phyloP scores from a whole-genome alignment of 2,888 invertebrate species.

The Resseliella maxima region DNA sequence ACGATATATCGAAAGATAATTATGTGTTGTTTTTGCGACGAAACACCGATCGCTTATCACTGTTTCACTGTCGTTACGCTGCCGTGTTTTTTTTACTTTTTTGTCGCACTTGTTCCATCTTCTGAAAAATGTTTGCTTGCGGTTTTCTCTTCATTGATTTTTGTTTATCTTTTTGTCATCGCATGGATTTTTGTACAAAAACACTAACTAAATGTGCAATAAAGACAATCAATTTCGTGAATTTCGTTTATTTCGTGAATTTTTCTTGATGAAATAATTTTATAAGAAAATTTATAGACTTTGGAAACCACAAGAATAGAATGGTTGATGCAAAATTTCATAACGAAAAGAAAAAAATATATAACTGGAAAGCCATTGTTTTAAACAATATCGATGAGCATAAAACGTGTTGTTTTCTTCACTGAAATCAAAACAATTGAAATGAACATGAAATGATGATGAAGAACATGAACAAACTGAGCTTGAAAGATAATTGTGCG shows the following conservation, averaged over 20 bases:
- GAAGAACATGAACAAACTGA: not conserved
- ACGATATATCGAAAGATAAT: too few species aligned
- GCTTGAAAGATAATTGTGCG: not conserved
- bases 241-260: too few species aligned
- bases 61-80: not conserved
- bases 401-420: too few species aligned
- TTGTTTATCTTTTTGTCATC: constrained; percentile 2
- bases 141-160: not conserved
- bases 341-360: too few species aligned
- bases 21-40: not conserved
- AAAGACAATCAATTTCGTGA: not conserved
- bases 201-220: not conserved
- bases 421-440: not conserved
- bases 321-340: too few species aligned
- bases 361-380: too few species aligned
- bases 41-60: constrained; percentile 22
- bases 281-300: too few species aligned
- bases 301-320: too few species aligned
- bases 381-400: too few species aligned
- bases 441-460: not conserved
- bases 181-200: not conserved
- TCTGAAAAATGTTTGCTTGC: not conserved
- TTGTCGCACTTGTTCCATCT: not conserved
- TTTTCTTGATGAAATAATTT: too few species aligned
- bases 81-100: not conserved